phyloP scores from a whole-genome alignment of 2,113 vertebrate species.

The Hyperopisus bebe region DNA sequence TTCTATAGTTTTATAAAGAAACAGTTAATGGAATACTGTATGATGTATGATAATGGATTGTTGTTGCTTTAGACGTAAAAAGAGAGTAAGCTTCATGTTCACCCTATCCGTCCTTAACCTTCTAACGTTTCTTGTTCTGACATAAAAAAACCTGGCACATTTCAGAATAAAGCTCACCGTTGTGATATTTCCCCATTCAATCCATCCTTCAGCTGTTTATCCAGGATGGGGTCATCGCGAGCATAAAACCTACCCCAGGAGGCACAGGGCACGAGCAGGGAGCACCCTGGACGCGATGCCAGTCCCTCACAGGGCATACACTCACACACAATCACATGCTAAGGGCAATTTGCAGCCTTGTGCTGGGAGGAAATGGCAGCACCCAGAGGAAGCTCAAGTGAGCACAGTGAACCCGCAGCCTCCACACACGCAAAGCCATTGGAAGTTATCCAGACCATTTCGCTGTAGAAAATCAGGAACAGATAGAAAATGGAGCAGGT shows the following conservation, averaged over 20 bases:
- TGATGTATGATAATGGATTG: neutral
- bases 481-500: neutral
- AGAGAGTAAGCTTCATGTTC: neutral
- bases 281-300: neutral
- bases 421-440: neutral
- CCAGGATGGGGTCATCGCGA: neutral
- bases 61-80: neutral
- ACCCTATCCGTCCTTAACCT: neutral
- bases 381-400: neutral
- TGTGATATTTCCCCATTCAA: neutral
- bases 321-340: neutral
- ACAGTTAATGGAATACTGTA: neutral
- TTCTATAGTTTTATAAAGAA: neutral
- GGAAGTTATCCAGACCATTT: neutral
- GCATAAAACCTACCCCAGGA: neutral
- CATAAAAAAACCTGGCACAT: neutral
- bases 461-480: neutral
- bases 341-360: neutral
- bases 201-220: neutral
- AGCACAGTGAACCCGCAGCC: neutral
- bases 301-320: neutral
- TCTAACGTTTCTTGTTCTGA: neutral
- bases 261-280: neutral
- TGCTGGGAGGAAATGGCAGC: neutral
- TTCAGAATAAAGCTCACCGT: neutral